Base-by-base conservation (phyloP, 2,797 vertebrate genomes). In the Argyrosomus regius region DNA sequence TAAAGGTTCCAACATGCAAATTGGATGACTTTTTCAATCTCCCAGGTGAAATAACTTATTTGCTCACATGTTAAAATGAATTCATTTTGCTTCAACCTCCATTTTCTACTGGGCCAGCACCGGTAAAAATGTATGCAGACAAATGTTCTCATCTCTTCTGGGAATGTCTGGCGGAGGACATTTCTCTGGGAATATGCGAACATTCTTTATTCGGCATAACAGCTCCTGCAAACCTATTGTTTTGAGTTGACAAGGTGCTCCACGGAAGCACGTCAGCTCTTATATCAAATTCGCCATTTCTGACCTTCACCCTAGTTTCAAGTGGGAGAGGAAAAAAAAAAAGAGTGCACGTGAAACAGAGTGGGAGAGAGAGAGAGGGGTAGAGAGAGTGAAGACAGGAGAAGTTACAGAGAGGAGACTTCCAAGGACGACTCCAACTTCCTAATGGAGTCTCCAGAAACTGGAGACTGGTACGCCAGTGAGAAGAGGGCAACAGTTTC, bases 281-380 rank as follows among this genome's bases (percentile, higher is more conserved):
- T 95, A 94, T 90, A 96, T 96, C 93, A 94, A 95, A 94, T 94
- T 95, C 88, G 87, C 92, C 93, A 90, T 92, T 91, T 90, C 87
- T 93, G 94, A 95, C 95, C 95, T 94, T 87, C 90, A 94, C 84
- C 94, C 95, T 92, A 96, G 88, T 95, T 96, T 93, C 77, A 88
- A 92, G 84, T 82, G 80, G 81, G 64, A 88, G 58, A 61, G 61
- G n/a, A 54, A 61, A 64, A 54, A 83, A 64, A 54, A 83, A 75
- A 65, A 53, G 82, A 78, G 75, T 41, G 75, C 78, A 75, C 24
- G 53, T 68, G 82, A 84, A 90, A 85, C 77, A 59, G 88, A 90
- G 87, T 83, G 84, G 76, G 89, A 87, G 85, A 79, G 58, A 12
- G 71, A 7, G 31, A 35, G 69, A 68, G 75, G 12, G 72, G n/a